Evolutionary conservation across 2,888 invertebrate genomes (phyloP), one percentile per base, ranked within the genome.

Genomic region (Erebia epiphron): DNA sequence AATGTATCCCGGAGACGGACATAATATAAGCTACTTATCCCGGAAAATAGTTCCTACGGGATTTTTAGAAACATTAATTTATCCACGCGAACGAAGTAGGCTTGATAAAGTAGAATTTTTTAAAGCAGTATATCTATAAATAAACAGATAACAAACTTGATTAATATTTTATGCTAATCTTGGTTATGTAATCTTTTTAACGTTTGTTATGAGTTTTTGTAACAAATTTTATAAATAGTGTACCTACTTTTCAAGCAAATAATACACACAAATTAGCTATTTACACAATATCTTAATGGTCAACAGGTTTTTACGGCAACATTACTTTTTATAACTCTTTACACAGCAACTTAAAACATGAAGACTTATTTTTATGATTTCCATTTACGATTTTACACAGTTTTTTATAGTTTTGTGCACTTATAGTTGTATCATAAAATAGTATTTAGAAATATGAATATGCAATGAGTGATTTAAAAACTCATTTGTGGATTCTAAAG

Each of bases 231-330:
- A 18, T 18, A 54, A 18, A 18, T 54, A 52, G 9, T 2, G 26
- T 26, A 35, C 35, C 35, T 35, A 7, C 18, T 3, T n/a, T n/a
- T n/a, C n/a, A n/a, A n/a, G n/a, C n/a, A n/a, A n/a, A n/a, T n/a
- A n/a, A n/a, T n/a, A n/a, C n/a, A n/a, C 16, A 54, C 18, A 54
- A 52, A 57, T 18, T 46, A 58, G 10, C 11, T 41, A n/a, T 54
- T 43, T 61, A 13, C 69, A 62, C 71, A 62, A 72, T 69, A 69
- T 60, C 68, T 64, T 54, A 41, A 72, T 49, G 61, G 69, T 72
- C 69, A 69, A 64, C 57, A 66, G 14, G 21, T 46, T 46, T 46
- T 62, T 41, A 41, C 49, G 46, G 46, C 18, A 62, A 62, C 35
- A 18, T 61, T 49, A 62, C 62, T 62, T 8, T 46, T 46, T 61